Evolutionary conservation across 2,888 invertebrate species (phyloP), one percentile per base, ranked within the genome.

Genomic region (Bombylius major): DNA sequence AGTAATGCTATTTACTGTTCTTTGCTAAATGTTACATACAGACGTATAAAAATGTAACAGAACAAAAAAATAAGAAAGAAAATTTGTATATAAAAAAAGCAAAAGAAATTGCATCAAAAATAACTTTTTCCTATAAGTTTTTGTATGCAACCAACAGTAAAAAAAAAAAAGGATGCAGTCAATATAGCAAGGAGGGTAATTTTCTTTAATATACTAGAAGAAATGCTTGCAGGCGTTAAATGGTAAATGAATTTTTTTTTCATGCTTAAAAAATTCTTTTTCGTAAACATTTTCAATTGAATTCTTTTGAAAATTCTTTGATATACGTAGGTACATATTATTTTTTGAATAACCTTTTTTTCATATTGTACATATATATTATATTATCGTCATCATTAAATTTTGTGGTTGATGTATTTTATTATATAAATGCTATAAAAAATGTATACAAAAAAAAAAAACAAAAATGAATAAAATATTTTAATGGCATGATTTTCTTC

Each of bases 191-290:
- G 51, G 47, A 55, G 51, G 55, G 55, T 47, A 55, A 55, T 55
- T 55, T 55, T 47, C 51, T 39, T 55, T 55, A 47, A 42, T 23
- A 50, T 55, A n/a, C n/a, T n/a, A n/a, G n/a, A 55, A 55, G 50
- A 55, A 53, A 36, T 51, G 51, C 55, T 55, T 50, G 39, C 36
- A 51, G 55, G 39, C 51, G 39, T 42, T 50, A 55, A 55, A 46
- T 55, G 50, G 47, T 32, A 36, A 4, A 36, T 8, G 6, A n/a
- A n/a, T n/a, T n/a, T n/a, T n/a, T 44, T 55, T 55, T 50, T 50
- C 23, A 23, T 50, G 46, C 9, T 34, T 50, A 50, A 23, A 55
- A 54, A 55, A 55, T 50, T 50, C 54, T 23, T 23, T 23, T 23
- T 36, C 36, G 36, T 36, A 36, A 36, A 36, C 36, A 42, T 42